phyloP scores from a whole-genome alignment of 2,797 vertebrate species.

The Coregonus ussuriensis region DNA sequence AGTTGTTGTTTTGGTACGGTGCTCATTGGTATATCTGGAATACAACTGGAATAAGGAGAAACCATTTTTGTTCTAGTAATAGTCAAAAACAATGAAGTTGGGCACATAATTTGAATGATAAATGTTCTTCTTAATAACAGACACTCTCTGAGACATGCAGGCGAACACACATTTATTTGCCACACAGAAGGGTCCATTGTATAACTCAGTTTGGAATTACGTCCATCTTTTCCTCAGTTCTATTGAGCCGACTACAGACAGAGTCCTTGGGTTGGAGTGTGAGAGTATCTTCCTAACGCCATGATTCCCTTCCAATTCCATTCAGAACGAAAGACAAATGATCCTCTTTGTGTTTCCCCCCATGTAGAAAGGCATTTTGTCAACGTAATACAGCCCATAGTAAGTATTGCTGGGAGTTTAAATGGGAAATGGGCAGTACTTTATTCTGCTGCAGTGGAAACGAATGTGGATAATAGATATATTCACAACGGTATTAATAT shows the following conservation, averaged over 20 bases:
- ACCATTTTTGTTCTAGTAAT: neutral
- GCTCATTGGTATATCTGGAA: neutral
- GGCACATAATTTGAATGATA: conserved; percentile 23
- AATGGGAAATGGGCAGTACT: conserved; percentile 74
- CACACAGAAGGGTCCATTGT: neutral
- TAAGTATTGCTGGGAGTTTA: conserved; percentile 66
- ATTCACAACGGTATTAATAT: conserved; percentile 81
- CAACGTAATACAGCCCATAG: conserved; percentile 65
- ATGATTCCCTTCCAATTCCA: conserved; percentile 55
- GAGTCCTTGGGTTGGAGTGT: conserved; percentile 38
- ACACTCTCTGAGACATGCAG: neutral
- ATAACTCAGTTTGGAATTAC: neutral
- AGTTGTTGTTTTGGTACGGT: neutral
- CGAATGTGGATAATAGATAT: conserved; percentile 80
- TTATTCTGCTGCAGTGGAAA: conserved; percentile 75
- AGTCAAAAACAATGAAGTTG: conserved; percentile 8
- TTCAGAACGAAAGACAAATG: conserved; percentile 71
- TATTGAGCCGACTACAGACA: conserved; percentile 34
- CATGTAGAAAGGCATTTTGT: conserved; percentile 70
- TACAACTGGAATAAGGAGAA: neutral
- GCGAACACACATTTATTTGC: neutral
- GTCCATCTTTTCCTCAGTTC: conserved; percentile 30
- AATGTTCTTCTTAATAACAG: neutral
- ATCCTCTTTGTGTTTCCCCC: conserved; percentile 62
- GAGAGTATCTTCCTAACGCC: conserved; percentile 55